These are phyloP conservation scores for Vesta saturnalis DNA, from an alignment of 2,888 invertebrate genomes.

Conservation along the genomic window DNA sequence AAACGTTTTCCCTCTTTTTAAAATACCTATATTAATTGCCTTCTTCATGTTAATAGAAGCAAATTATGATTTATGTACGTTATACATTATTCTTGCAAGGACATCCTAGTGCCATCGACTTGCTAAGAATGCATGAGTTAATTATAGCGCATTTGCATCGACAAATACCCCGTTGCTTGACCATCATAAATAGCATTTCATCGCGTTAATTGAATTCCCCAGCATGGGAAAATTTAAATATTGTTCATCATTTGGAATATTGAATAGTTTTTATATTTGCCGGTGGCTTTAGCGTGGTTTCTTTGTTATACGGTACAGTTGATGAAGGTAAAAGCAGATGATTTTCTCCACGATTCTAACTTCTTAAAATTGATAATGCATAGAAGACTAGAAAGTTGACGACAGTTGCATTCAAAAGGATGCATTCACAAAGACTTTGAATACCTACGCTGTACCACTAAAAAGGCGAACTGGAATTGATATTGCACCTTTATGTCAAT, in stretches of 20 bases:
- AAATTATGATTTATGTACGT: background rate
- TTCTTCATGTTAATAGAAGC: background rate
- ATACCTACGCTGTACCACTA: slow-evolving; percentile 26
- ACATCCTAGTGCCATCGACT: slow-evolving; percentile 27
- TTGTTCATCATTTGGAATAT: slow-evolving; percentile 5
- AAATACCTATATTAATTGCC: background rate
- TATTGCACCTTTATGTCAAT: slow-evolving; percentile 40
- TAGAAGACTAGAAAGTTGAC: slow-evolving; percentile 23
- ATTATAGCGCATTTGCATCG: slow-evolving; percentile 28
- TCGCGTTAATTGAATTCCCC: slow-evolving; percentile 10
- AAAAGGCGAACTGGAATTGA: slow-evolving; percentile 38
- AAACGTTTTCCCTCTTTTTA: no score
- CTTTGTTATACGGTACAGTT: no score
- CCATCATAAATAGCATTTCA: slow-evolving; percentile 19
- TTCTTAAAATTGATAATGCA: slow-evolving; percentile 24
- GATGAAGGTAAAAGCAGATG: background rate
- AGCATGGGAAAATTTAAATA: slow-evolving; percentile 16
- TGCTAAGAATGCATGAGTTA: slow-evolving; percentile 30
- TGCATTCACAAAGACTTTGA: slow-evolving; percentile 36
- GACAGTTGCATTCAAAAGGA: slow-evolving; percentile 35
- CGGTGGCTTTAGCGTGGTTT: background rate
- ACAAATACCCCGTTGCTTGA: slow-evolving; percentile 22
- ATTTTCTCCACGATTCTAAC: slow-evolving; percentile 14
- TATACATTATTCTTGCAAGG: background rate
- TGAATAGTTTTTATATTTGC: background rate